Evolutionary conservation across 2,888 invertebrate species (phyloP).

Genomic region (Aphrophora alni): DNA sequence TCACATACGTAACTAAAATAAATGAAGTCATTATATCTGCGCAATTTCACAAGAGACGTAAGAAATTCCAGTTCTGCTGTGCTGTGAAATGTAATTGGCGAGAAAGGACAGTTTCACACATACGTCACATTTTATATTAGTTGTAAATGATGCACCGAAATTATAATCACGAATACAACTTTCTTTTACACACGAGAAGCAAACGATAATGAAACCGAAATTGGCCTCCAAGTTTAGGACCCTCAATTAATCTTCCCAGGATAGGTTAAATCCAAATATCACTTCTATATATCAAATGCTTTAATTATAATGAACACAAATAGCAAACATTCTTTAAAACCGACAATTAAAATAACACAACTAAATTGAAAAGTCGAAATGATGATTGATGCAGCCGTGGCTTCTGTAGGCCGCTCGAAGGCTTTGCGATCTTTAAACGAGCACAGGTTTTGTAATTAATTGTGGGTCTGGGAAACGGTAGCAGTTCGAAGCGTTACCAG

Average conservation of each 20-base stretch:
- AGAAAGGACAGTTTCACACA: too few species aligned
- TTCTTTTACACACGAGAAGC: not conserved
- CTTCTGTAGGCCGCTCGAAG: not conserved
- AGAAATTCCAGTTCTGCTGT: too few species aligned
- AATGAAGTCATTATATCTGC: too few species aligned
- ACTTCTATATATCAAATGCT: not conserved
- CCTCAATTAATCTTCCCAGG: not conserved
- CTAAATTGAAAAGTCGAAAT: conserved; percentile 2
- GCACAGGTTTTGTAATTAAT: not conserved
- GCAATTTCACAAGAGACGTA: too few species aligned
- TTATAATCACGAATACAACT: too few species aligned
- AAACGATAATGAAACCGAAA: not conserved
- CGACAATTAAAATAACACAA: not conserved
- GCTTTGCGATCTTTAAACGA: not conserved
- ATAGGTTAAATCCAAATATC: not conserved
- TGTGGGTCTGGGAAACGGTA: not conserved
- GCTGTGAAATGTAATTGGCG: too few species aligned
- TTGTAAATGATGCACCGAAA: too few species aligned
- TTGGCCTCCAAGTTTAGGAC: not conserved
- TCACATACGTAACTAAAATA: too few species aligned
- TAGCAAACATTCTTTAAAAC: conserved; percentile 6
- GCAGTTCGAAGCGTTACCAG: not conserved
- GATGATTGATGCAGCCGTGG: not conserved
- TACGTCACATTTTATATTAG: too few species aligned
- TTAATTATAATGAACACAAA: not conserved